phyloP scores from a whole-genome alignment of 2,797 vertebrate species.

The Characodon lateralis region DNA sequence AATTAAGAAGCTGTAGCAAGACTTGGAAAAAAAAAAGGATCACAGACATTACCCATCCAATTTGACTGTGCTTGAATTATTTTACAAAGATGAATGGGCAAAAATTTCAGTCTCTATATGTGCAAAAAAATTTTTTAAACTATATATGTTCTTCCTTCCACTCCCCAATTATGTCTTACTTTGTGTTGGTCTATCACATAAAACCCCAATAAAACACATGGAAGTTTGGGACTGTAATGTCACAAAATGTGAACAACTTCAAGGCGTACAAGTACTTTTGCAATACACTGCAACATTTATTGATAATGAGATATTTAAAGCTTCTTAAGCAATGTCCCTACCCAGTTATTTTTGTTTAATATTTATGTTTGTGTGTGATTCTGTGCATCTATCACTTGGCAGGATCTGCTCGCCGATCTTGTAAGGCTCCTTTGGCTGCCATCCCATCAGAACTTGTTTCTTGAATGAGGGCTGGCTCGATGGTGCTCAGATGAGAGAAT shows the following conservation, averaged over 20 bases:
- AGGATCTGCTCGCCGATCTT: conserved; percentile 52
- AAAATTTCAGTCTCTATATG: not conserved
- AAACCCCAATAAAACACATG: not conserved
- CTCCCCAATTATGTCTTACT: not conserved
- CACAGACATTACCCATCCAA: not conserved
- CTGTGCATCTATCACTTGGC: conserved; percentile 33
- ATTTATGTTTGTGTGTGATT: conserved; percentile 40
- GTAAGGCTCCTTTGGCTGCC: conserved; percentile 62
- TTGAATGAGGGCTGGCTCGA: conserved; percentile 60
- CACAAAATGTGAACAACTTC: not conserved
- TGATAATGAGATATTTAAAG: conserved; percentile 16
- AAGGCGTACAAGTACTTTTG: not conserved
- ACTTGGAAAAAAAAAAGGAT: not conserved
- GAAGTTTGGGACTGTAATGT: not conserved
- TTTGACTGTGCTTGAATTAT: not conserved
- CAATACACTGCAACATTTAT: not conserved
- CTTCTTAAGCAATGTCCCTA: not conserved
- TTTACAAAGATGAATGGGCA: not conserved
- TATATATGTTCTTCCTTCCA: not conserved
- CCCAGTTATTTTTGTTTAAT: conserved; percentile 25
- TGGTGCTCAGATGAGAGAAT: conserved; percentile 72
- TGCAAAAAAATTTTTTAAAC: not conserved
- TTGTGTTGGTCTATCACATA: not conserved
- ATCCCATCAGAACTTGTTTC: conserved; percentile 66
- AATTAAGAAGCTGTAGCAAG: too few relatives aligned